Conservation (phyloP, 1,140 invertebrate species). For the Trichomalopsis sarcophagae region DNA sequence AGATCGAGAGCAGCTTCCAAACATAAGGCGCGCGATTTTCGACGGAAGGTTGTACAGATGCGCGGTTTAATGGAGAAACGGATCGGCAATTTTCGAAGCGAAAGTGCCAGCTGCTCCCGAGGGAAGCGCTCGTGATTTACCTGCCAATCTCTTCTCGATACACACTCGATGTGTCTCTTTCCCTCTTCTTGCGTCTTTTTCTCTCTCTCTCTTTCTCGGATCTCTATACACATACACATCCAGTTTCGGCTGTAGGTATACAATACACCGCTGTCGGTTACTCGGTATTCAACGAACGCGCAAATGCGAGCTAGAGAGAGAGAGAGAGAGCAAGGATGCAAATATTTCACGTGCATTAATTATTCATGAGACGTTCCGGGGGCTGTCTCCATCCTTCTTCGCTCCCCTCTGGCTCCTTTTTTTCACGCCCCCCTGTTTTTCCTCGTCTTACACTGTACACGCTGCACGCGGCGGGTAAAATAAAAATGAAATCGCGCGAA, state of each 20-base stretch:
- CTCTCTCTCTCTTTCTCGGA: background rate
- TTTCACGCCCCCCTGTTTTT: background rate
- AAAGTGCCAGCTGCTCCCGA: constrained; percentile 1
- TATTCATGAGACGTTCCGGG: constrained; percentile 55
- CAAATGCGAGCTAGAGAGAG: constrained; percentile 31
- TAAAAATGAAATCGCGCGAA: background rate
- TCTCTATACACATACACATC: background rate
- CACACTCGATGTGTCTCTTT: background rate
- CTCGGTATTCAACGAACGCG: constrained; percentile 49
- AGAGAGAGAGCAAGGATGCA: constrained; percentile 43
- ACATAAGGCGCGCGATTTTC: no score
- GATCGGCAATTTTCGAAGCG: constrained; percentile 6
- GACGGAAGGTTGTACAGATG: no score
- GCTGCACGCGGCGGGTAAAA: background rate
- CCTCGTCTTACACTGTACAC: background rate
- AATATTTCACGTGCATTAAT: constrained; percentile 55
- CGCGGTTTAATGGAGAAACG: background rate
- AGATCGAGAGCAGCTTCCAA: no score
- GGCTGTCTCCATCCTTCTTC: constrained; percentile 35
- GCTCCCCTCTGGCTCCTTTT: background rate
- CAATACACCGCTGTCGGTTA: background rate
- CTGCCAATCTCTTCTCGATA: constrained; percentile 19
- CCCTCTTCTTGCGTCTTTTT: background rate
- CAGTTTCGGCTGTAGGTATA: background rate
- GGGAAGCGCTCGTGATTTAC: constrained; percentile 19